Evolutionary conservation across 2,888 invertebrate species (phyloP).

Genomic region (Lycia hirtaria): DNA sequence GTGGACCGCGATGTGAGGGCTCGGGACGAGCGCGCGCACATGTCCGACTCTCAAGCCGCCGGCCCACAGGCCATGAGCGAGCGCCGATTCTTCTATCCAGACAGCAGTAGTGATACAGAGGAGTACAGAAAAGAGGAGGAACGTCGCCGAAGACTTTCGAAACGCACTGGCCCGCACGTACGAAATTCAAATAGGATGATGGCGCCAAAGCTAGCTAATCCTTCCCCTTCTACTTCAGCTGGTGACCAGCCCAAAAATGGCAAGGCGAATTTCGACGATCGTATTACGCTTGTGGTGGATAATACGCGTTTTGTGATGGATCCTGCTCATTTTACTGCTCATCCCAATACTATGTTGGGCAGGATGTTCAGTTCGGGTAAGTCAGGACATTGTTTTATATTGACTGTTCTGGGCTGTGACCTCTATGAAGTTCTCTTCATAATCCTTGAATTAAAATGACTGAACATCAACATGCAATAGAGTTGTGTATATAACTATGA

Average conservation of each 20-base stretch:
- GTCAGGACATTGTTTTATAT: constrained; percentile 32
- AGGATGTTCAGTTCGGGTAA: constrained; percentile 97
- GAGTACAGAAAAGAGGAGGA: constrained; percentile 91
- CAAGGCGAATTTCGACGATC: constrained; percentile 83
- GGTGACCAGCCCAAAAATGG: constrained; percentile 67
- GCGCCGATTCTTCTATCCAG: constrained; percentile 80
- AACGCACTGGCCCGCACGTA: constrained; percentile 70
- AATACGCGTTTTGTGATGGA: constrained; percentile 96
- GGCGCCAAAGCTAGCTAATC: constrained; percentile 66
- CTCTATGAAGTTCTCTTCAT: too few relatives aligned
- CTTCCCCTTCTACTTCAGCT: constrained; percentile 62
- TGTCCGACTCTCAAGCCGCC: constrained; percentile 74
- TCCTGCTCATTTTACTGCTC: constrained; percentile 95
- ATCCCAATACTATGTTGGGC: constrained; percentile 99
- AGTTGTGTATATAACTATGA: too few relatives aligned
- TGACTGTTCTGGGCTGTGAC: too few relatives aligned
- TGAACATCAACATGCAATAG: too few relatives aligned
- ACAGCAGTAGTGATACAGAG: constrained; percentile 94
- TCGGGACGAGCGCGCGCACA: constrained; percentile 70
- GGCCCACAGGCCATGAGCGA: constrained; percentile 76
- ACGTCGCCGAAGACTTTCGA: constrained; percentile 85
- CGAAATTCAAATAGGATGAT: constrained; percentile 59
- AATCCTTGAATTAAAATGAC: neutral
- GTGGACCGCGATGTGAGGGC: constrained; percentile 75
- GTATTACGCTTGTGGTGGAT: constrained; percentile 97